phyloP scores from a whole-genome alignment of 2,797 vertebrate species.

The Betta splendens region DNA sequence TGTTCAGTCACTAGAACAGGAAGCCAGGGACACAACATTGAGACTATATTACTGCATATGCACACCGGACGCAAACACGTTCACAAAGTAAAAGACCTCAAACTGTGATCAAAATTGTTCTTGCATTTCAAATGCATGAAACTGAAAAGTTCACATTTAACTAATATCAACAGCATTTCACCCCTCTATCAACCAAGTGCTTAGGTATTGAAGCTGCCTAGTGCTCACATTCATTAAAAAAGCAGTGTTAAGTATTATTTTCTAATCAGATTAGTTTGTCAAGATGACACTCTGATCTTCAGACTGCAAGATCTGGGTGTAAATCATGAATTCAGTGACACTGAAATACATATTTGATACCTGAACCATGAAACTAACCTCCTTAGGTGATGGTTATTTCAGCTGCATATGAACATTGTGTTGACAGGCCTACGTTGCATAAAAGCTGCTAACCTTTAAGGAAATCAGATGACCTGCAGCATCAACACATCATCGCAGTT shows the following conservation, averaged over 20 bases:
- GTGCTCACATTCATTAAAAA: not conserved
- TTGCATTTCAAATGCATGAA: conserved; percentile 14
- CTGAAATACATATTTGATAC: not conserved
- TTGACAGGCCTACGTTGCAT: not conserved
- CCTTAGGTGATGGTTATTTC: not conserved
- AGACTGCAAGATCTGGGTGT: not conserved
- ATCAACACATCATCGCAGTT: not conserved
- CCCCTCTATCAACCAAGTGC: not conserved
- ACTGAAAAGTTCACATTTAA: conserved; percentile 31
- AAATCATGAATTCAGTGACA: not conserved
- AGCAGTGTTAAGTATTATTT: not conserved
- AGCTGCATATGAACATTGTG: not conserved
- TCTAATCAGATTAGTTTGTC: not conserved
- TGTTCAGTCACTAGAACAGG: conserved; percentile 2
- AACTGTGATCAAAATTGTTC: conserved; percentile 5
- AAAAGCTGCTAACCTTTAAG: not conserved
- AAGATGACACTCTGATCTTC: not conserved
- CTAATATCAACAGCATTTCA: not conserved
- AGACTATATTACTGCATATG: conserved; percentile 1
- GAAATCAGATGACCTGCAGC: not conserved
- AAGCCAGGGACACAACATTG: conserved; percentile 5
- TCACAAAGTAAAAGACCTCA: no score
- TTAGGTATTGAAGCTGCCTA: conserved; percentile 1
- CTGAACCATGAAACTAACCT: not conserved
- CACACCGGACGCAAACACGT: conserved; percentile 1